Evolutionary conservation across 35 echinoderm and acorn worm species (phyloP), one percentile per base, ranked within the genome.

Genomic region (Anneissia japonica): DNA sequence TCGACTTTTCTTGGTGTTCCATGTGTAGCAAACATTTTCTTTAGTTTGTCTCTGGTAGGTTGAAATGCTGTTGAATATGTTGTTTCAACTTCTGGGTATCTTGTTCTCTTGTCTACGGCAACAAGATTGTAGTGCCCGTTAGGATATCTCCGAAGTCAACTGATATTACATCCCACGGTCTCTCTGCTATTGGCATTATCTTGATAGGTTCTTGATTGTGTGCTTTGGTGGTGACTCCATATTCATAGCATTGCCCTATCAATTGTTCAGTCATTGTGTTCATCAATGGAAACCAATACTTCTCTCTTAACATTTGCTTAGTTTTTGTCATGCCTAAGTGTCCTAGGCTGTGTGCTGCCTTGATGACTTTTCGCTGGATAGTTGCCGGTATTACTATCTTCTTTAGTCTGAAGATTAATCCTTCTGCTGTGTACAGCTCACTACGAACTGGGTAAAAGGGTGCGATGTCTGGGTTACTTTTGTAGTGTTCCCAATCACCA

Each of bases 121-220:
- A 87, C 89, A 80, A 86, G 84, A 77, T 91, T 91, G 78, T 92
- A 91, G 39, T 91, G 90, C 33, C 90, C 90, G 74, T 83, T 79
- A 26, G 90, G 90, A 35, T 92, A 92, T 32, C 90, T 33, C 84
- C 72, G 72, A 92, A 92, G 75, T 92, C 90, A 45, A 91, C 79
- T 35, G 90, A 51, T 31, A 86, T 51, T 30, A 76, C 77, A 31
- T 92, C 85, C 90, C 85, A 84, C 80, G 85, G 90, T 36, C 87
- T 87, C 17, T 91, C 78, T 31, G 90, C 79, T 39, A 88, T 92
- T 11, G 79, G 28, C 51, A 85, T 92, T 37, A 84, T 84, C 36
- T 90, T 90, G 37, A n/a, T n/a, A n/a, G n/a, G n/a, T n/a, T n/a
- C n/a, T n/a, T n/a, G n/a, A n/a, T n/a, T n/a, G n/a, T n/a, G n/a